Conservation (phyloP, 2,888 invertebrate species). For the Drosophila anceps region DNA sequence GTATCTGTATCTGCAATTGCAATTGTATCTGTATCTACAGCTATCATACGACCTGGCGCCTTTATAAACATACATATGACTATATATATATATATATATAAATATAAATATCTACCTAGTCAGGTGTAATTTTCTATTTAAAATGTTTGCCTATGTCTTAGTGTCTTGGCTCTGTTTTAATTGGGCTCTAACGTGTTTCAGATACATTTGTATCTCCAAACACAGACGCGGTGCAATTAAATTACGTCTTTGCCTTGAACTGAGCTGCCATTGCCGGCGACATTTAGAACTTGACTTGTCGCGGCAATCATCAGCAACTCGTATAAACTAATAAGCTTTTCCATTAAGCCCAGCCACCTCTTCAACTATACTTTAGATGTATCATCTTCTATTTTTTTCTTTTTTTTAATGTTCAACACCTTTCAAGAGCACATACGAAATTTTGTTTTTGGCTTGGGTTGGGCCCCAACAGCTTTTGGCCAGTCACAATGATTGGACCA, state of each 20-base stretch:
- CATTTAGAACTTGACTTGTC: conserved; percentile 73
- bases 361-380: neutral
- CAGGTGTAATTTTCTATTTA: conserved; percentile 76
- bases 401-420: conserved; percentile 19
- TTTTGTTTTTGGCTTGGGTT: neutral
- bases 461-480: conserved; percentile 3
- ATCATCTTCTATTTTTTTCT: conserved; percentile 1
- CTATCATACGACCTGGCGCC: conserved; percentile 45
- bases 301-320: conserved; percentile 25
- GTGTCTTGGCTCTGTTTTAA: conserved; percentile 66
- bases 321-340: conserved; percentile 37
- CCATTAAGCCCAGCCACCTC: conserved; percentile 39
- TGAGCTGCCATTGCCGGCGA: conserved; percentile 58
- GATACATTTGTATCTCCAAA: conserved; percentile 76
- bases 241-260: conserved; percentile 82
- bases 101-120: conserved; percentile 43
- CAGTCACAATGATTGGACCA: conserved; percentile 51
- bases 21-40: conserved; percentile 15
- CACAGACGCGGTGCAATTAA: conserved; percentile 75
- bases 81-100: neutral
- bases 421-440: neutral
- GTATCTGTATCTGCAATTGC: conserved; percentile 21
- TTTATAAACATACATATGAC: conserved; percentile 10
- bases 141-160: conserved; percentile 64
- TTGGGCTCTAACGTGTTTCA: conserved; percentile 80